Conservation (phyloP, 53 echinoderm and acorn worm species). For the Stichopus horrens region DNA sequence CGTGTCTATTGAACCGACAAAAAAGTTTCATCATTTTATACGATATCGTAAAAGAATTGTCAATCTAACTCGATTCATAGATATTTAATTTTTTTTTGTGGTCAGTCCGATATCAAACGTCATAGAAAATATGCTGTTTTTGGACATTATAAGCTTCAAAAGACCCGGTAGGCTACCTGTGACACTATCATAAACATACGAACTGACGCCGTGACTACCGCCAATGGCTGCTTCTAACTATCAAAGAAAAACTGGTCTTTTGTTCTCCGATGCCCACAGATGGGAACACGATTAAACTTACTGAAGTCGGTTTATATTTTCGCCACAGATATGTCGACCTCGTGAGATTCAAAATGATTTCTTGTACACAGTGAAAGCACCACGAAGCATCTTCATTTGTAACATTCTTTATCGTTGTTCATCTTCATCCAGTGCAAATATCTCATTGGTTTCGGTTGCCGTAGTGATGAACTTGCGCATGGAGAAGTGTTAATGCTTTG, state of each 20-base stretch:
- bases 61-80: no score
- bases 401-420: not conserved
- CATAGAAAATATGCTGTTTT: not conserved
- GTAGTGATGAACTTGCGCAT: no score
- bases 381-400: not conserved
- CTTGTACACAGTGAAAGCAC: not conserved
- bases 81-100: not conserved
- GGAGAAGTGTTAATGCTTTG: no score
- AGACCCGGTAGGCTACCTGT: not conserved
- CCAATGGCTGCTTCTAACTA: no score
- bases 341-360: not conserved
- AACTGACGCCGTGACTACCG: no score
- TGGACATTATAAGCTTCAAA: not conserved
- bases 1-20: not conserved
- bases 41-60: no score
- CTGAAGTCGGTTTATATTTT: slow-evolving; percentile 40
- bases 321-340: not conserved
- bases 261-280: slow-evolving; percentile 12
- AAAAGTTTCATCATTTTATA: no score
- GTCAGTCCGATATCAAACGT: not conserved
- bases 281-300: slow-evolving; percentile 21
- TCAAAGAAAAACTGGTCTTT: not conserved
- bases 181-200: not conserved
- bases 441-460: no score
- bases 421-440: no score